Evolutionary conservation across 2,797 vertebrate genomes (phyloP).

Genomic region (Sebastes oblongus): DNA sequence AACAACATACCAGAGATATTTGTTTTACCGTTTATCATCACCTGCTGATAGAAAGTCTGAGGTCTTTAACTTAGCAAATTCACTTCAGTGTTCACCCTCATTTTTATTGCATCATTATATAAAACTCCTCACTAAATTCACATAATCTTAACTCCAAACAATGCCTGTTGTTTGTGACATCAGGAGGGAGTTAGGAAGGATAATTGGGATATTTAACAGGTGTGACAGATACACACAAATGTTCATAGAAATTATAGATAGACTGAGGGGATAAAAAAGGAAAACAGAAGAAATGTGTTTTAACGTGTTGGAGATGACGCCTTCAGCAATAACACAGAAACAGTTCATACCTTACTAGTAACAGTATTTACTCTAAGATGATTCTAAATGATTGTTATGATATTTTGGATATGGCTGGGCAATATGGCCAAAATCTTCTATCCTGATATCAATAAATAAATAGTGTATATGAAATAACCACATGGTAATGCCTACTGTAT

Average conservation of each 20-base stretch:
- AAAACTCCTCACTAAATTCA: neutral
- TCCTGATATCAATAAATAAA: no score
- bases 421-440: no score
- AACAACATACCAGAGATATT: neutral
- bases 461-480: no score
- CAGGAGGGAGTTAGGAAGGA: neutral
- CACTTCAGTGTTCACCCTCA: neutral
- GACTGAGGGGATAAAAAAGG: neutral
- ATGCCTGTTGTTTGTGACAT: neutral
- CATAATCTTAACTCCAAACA: neutral
- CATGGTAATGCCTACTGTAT: no score
- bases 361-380: neutral
- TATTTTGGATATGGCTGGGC: neutral
- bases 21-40: neutral
- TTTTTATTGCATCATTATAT: neutral
- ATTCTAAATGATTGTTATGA: neutral
- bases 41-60: neutral
- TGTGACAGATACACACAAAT: neutral
- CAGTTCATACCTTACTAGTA: neutral
- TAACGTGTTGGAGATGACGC: neutral
- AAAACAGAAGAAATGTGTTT: neutral
- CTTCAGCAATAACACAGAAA: neutral
- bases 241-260: neutral
- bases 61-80: neutral
- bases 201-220: neutral